Evolutionary conservation across 2,888 invertebrate genomes (phyloP).

Genomic region (Epinotia ramella): DNA sequence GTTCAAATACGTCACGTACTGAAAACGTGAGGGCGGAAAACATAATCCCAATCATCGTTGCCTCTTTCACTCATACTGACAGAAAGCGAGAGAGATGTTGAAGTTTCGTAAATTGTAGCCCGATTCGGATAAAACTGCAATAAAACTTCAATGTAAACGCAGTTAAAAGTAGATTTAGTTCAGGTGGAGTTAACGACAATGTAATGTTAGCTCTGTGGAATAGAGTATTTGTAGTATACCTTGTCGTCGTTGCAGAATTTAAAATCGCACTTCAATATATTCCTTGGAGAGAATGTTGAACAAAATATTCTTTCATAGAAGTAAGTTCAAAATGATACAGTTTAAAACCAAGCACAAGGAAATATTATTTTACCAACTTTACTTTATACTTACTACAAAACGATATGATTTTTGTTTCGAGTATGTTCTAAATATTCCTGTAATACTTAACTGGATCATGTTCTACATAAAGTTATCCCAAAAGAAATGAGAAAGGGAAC

Average conservation of each 20-base stretch:
- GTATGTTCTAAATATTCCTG: no score
- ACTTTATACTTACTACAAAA: no score
- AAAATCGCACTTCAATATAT: conserved; percentile 13
- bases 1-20: conserved; percentile 48
- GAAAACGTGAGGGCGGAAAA: conserved; percentile 49
- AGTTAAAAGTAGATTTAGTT: conserved; percentile 39
- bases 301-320: not conserved
- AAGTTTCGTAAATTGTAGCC: conserved; percentile 16
- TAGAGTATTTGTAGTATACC: conserved; percentile 3
- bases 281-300: not conserved
- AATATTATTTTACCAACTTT: not conserved
- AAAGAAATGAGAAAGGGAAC: no score
- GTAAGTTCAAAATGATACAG: not conserved
- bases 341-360: not conserved
- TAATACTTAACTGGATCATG: no score
- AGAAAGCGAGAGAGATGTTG: conserved; percentile 6
- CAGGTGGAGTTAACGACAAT: conserved; percentile 37
- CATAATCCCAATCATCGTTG: not conserved
- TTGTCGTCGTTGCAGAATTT: conserved; percentile 11
- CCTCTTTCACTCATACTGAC: not conserved
- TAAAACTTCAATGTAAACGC: conserved; percentile 43
- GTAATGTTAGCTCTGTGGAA: conserved; percentile 30
- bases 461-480: no score
- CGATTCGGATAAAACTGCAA: conserved; percentile 37
- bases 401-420: no score